A percentile compares a stretch with the other conserved stretches of the same genome.
Conservation (phyloP, 1,140 invertebrate genomes). For the Macrobrachium rosenbergii region DNA sequence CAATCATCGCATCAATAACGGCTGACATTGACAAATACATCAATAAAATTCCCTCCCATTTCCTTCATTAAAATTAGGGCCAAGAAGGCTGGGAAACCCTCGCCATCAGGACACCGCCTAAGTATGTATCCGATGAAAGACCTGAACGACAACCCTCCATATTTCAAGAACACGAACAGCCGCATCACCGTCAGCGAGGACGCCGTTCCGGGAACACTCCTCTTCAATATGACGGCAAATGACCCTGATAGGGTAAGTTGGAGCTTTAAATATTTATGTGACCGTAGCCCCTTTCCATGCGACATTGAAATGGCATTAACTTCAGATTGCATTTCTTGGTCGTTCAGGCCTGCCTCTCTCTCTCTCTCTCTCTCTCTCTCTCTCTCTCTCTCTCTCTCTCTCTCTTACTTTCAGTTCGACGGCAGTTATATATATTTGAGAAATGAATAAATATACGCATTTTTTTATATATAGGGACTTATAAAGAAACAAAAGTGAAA, state of each 20-base stretch:
- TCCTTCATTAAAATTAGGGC: background rate
- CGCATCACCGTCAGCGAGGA: conserved; percentile 5
- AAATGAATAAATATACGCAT: no score
- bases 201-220: conserved; percentile 14
- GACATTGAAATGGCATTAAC: background rate
- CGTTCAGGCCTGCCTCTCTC: no score
- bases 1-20: no score
- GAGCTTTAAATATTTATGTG: background rate
- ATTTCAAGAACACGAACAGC: conserved; percentile 1
- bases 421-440: no score
- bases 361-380: no score
- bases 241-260: conserved; percentile 40
- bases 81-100: conserved; percentile 32
- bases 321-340: no score
- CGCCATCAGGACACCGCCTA: conserved; percentile 45
- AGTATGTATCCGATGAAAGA: conserved; percentile 20
- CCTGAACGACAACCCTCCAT: conserved; percentile 33
- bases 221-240: background rate
- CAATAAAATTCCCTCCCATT: background rate
- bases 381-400: no score
- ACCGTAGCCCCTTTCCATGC: no score
- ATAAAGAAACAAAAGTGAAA: no score
- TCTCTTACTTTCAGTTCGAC: no score
- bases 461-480: background rate
- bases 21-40: background rate